phyloP scores from a whole-genome alignment of 2,797 vertebrate species.

The Podarcis lilfordi region DNA sequence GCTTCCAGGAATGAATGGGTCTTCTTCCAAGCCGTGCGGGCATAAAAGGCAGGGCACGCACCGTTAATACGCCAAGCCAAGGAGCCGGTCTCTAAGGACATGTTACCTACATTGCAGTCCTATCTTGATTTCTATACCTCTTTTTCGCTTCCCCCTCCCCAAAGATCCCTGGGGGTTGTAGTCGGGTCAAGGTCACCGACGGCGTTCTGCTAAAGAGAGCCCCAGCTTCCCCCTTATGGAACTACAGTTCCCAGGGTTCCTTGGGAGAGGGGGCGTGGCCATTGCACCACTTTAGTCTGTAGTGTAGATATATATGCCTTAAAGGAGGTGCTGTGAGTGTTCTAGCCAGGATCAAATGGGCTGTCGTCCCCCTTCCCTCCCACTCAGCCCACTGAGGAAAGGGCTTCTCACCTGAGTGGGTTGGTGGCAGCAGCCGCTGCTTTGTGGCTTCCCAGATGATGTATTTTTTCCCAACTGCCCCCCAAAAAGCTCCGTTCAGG shows the following conservation, averaged over 20 bases:
- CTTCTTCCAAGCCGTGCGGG: background rate
- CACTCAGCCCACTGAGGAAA: background rate
- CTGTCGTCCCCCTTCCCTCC: background rate
- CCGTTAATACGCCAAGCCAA: background rate
- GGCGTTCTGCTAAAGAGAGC: background rate
- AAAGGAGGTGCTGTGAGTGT: background rate
- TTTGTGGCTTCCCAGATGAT: background rate
- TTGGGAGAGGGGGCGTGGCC: background rate
- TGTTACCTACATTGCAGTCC: background rate
- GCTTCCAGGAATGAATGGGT: constrained; percentile 5
- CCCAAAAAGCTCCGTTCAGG: background rate
- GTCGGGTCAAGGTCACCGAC: background rate
- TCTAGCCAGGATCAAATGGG: background rate
- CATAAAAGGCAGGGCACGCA: background rate
- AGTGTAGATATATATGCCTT: background rate
- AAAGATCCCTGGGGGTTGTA: background rate
- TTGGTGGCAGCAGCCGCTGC: no score
- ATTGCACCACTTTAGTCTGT: background rate
- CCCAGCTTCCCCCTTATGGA: background rate
- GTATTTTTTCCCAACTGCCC: no score
- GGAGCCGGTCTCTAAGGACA: background rate
- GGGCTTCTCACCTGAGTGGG: no score
- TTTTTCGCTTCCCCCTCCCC: no score
- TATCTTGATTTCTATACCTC: background rate
- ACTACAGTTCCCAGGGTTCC: background rate